A percentile compares a stretch with the other conserved stretches of the same genome.
Evolutionary conservation across 2,888 invertebrate genomes (phyloP).

Genomic region (Clanis bilineata): DNA sequence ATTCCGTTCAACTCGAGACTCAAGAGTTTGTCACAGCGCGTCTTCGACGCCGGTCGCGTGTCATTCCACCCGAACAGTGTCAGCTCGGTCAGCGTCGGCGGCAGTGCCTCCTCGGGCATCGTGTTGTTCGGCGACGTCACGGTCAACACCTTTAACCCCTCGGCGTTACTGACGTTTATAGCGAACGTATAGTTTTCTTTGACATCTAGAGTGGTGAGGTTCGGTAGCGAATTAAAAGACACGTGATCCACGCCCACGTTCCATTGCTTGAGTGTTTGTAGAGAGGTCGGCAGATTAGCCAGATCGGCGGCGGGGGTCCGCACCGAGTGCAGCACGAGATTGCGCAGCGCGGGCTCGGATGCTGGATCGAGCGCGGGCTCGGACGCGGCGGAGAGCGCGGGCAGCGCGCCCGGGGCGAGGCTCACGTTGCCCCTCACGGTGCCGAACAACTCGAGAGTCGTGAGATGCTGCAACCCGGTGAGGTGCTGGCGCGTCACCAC

Average conservation of each 20-base stretch:
- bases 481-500: conserved; percentile 21
- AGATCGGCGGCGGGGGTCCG: conserved; percentile 17
- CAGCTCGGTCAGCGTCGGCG: background rate
- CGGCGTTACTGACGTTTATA: background rate
- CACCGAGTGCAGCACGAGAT: conserved; percentile 13
- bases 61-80: background rate
- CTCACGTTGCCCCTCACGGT: conserved; percentile 14
- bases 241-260: background rate
- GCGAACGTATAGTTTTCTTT: background rate
- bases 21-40: conserved; percentile 17
- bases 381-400: conserved; percentile 17
- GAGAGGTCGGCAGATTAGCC: conserved; percentile 22
- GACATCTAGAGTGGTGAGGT: background rate
- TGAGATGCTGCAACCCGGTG: conserved; percentile 18
- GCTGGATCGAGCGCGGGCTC: no score
- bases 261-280: conserved; percentile 22
- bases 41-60: background rate
- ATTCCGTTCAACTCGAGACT: conserved; percentile 1
- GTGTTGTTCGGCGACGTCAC: background rate
- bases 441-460: conserved; percentile 11
- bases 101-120: conserved; percentile 16
- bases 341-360: conserved; percentile 17
- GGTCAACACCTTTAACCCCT: background rate
- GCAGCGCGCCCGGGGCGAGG: conserved; percentile 15
- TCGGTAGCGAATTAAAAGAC: background rate